Base-by-base conservation (phyloP, 1,140 invertebrate genomes). In the silkworm (Bombyx mori) region DNA sequence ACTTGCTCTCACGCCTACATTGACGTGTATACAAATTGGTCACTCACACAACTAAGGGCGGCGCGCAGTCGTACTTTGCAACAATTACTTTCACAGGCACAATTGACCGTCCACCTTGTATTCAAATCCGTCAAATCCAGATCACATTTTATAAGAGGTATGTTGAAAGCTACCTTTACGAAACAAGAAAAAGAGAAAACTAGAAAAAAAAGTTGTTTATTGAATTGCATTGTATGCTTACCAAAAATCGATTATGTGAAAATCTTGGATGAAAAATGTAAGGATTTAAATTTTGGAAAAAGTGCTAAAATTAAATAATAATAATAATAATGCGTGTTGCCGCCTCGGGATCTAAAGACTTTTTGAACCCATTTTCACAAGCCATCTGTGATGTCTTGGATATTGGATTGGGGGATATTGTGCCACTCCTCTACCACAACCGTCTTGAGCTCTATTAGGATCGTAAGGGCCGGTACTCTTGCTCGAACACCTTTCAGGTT, bases 341-440 rank as follows among this genome's bases (percentile, higher is more conserved):
- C 26, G 12, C 50, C 54, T 56, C 56, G 42, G 35, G 61, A 58
- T 26, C 50, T 66, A 7, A 63, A 58, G 48, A 61, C 58, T 58
- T 66, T 58, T 45, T 61, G 53, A 8, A 63, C 57, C 46, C 53
- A 42, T 46, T 58, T 56, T 52, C 58, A 50, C 7, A 63, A 47
- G 51, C 63, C 56, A 62, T 65, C 66, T 56, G 65, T 60, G 48
- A 65, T 57, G 49, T 68, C 56, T 22, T 68, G 58, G 35, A 68
- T 68, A 46, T 68, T 60, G n/a, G 50, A 58, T 44, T 65, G 62
- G 2, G 56, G 61, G 43, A 67, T 67, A 52, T 61, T 63, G 22
- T 61, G 54, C 58, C 65, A 63, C 52, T 67, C 61, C 45, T 47
- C 7, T 47, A 47, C 12, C 45, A 12, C 45, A 47, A 7, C 26